Base-by-base conservation (phyloP, 2,113 vertebrate species). In the Macrotus californicus region DNA sequence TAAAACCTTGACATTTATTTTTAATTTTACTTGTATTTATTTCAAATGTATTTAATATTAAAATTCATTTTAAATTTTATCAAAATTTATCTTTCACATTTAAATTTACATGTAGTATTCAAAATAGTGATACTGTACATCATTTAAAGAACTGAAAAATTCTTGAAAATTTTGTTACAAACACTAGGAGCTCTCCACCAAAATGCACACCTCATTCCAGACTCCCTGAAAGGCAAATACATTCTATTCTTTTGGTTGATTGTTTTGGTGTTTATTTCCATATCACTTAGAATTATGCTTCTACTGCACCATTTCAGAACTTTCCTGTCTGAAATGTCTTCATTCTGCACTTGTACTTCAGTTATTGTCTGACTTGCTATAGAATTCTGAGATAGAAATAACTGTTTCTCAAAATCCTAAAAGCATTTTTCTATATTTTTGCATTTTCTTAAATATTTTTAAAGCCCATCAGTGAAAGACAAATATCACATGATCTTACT, bases 201-300 rank as follows among this genome's bases (percentile, higher is more conserved):
- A 2, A 31, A 34, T 6, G 50, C 6, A 24, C 2, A 14, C 7
- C 15, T 0, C 18, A 50, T 9, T 24, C 9, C 6, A 4, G 6
- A 22, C 26, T 66, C 34, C 61, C 36, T 39, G 10, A 39, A 61
- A 75, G 22, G 22, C 29, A 52, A 67, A 59, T 26, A 7, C 11
- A 19, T 12, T 73, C 34, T 18, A 6, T 6, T 39, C 1, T n/a
- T 85, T 29, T 13, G 36, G 10, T 9, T 22, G 50, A 22, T 87
- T 89, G 8, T 69, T 92, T 69, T 54, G 52, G 24, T 13, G 6
- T 41, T 67, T 31, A 7, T 14, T 66, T 92, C 29, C 18, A 3
- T 7, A 18, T 26, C 56, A 31, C n/a, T 69, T 10, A 89, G 46
- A 86, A 80, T 56, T 29, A 72, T 13, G n/a, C 26, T 29, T 21